These are phyloP conservation scores for Oncorhynchus gorbuscha DNA, from an alignment of 2,113 vertebrate genomes.

Conservation along the genomic window DNA sequence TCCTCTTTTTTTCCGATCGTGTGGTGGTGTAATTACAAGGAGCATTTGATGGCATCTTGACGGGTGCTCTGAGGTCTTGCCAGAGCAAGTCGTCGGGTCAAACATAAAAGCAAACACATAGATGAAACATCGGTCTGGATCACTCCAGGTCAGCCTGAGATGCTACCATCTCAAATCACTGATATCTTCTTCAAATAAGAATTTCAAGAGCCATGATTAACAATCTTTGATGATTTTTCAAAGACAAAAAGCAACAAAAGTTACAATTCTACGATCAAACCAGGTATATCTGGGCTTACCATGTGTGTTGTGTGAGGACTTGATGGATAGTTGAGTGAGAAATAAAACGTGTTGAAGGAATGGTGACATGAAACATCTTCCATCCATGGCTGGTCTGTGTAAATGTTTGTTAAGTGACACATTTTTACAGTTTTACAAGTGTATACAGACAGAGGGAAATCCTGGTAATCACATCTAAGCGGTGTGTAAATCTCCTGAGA, in stretches of 20 bases:
- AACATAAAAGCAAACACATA: slow-evolving; percentile 66
- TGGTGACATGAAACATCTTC: not conserved
- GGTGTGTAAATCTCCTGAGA: slow-evolving; percentile 3
- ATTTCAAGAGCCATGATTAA: slow-evolving; percentile 27
- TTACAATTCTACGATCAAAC: too few species aligned
- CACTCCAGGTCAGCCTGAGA: slow-evolving; percentile 63
- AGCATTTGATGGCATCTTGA: slow-evolving; percentile 34
- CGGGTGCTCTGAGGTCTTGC: slow-evolving; percentile 29
- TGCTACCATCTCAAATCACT: slow-evolving; percentile 52
- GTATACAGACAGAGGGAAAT: not conserved
- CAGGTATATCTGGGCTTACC: too few species aligned
- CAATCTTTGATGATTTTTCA: slow-evolving; percentile 47
- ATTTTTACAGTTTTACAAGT: not conserved
- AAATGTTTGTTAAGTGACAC: slow-evolving; percentile 6
- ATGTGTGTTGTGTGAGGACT: not conserved
- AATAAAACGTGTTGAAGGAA: not conserved
- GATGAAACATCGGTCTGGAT: slow-evolving; percentile 65
- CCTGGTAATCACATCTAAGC: not conserved
- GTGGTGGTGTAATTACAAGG: not conserved
- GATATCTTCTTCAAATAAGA: too few species aligned
- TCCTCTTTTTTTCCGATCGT: not conserved
- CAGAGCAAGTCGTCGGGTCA: slow-evolving; percentile 45
- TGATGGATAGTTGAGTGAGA: not conserved
- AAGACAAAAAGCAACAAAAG: too few species aligned
- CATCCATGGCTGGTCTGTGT: not conserved